Conservation (phyloP, 2,888 invertebrate genomes). For the Chrysolina americana region DNA sequence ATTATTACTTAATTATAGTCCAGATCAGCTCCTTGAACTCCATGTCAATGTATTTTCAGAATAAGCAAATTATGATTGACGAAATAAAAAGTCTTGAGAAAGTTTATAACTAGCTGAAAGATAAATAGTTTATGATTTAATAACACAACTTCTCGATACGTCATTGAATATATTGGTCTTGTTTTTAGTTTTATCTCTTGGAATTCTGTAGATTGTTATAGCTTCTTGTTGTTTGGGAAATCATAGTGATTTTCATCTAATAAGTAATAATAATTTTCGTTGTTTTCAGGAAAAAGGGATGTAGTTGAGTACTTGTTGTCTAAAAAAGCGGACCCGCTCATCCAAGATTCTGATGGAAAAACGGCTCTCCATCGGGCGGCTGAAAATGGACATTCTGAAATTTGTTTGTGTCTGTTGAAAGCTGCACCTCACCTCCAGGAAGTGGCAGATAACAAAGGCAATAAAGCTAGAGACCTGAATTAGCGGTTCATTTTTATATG, state of each 20-base stretch:
- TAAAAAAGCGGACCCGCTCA: slow-evolving; percentile 75
- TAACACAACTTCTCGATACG: too few relatives aligned
- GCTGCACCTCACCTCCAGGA: slow-evolving; percentile 47
- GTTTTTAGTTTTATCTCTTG: too few relatives aligned
- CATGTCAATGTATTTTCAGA: too few relatives aligned
- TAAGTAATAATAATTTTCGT: not conserved
- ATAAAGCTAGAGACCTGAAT: slow-evolving; percentile 32
- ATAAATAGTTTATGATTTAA: too few relatives aligned
- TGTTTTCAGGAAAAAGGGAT: slow-evolving; percentile 73
- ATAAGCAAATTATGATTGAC: too few relatives aligned
- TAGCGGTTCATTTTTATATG: slow-evolving; percentile 9
- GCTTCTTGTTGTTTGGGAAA: too few relatives aligned
- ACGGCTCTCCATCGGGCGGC: slow-evolving; percentile 85
- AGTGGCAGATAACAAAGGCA: slow-evolving; percentile 50
- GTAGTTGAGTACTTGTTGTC: slow-evolving; percentile 79
- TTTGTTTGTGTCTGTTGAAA: slow-evolving; percentile 46
- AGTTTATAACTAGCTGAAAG: too few relatives aligned
- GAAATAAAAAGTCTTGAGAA: too few relatives aligned
- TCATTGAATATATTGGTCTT: too few relatives aligned
- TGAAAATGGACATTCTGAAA: slow-evolving; percentile 62
- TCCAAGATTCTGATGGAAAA: slow-evolving; percentile 85
- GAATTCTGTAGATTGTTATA: too few relatives aligned
- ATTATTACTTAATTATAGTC: too few relatives aligned
- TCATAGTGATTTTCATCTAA: too few relatives aligned
- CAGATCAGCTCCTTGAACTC: not conserved